Evolutionary conservation across 30 jellyfish, hydroid and myxozoan genomes (phyloP).

Genomic region (Rhopilema esculentum): DNA sequence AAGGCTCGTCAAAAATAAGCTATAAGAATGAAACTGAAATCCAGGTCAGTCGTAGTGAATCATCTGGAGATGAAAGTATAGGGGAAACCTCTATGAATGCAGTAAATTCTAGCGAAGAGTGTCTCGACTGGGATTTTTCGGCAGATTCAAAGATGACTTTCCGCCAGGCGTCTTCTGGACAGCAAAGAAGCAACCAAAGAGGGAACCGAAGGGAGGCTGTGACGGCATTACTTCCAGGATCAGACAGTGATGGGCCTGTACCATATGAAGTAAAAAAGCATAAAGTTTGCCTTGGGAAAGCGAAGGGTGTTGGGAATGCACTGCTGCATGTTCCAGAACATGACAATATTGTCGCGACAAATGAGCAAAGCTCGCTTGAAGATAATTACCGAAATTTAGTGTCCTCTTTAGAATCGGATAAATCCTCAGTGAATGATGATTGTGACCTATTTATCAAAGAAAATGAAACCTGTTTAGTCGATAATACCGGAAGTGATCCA

Average conservation of each 20-base stretch:
- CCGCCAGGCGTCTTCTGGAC: not conserved
- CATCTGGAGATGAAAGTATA: conserved; percentile 12
- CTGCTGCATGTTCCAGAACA: conserved; percentile 8
- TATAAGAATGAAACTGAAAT: not conserved
- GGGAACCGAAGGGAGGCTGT: conserved; percentile 10
- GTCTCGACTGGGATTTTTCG: conserved; percentile 65
- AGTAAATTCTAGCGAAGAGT: conserved; percentile 30
- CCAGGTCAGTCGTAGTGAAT: not conserved
- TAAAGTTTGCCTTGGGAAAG: not conserved
- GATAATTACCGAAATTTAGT: not conserved
- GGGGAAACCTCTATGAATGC: conserved; percentile 1
- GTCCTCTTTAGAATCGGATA: not conserved
- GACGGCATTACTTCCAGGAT: not conserved
- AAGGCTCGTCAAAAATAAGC: conserved; percentile 45
- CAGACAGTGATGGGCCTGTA: not conserved
- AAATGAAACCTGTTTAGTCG: not conserved
- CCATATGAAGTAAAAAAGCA: not conserved
- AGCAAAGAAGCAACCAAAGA: not conserved
- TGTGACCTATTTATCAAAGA: not conserved
- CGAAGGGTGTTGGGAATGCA: not conserved
- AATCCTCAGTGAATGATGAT: not conserved
- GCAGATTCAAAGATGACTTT: conserved; percentile 54
- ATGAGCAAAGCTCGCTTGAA: not conserved
- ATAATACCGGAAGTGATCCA: not conserved
- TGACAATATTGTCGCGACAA: not conserved